Evolutionary conservation across 2,797 vertebrate genomes (phyloP), one percentile per base, ranked within the genome.

Genomic region (Nannoperca australis): DNA sequence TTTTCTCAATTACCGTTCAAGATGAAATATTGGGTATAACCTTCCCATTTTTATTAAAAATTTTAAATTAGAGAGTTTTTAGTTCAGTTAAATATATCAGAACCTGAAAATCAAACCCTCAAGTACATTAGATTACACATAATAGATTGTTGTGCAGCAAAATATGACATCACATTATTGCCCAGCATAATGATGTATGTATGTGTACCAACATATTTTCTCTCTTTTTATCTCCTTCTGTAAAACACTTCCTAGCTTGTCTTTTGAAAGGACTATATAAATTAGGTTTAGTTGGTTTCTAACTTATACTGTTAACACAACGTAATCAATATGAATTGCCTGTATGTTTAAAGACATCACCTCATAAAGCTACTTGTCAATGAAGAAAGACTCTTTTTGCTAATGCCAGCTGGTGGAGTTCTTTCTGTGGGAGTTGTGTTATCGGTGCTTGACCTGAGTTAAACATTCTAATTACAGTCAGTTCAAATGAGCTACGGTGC

Each of bases 391-490:
- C 15, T 47, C 18, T 38, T 56, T 72, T n/a, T 68, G 17, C 24
- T 42, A 20, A 44, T 30, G 34, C 24, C 32, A 56, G 51, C 32
- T 44, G 34, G 22, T 34, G n/a, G 42, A 89, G 32, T 45, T 63
- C 20, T 30, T 32, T 45, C 81, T 84, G 91, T 85, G 76, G 88
- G 88, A 92, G 88, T 88, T 82, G 78, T 71, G 83, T 89, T 89
- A 77, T 90, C 85, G 78, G 85, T 77, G 88, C 93, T 93, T 96
- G 94, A 95, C 92, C 93, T 18, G 56, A 79, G 89, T 94, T 95
- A 95, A 96, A 90, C 92, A 95, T 94, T 95, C 92, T 94, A 91
- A 94, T 93, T 95, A 93, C 82, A 85, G 82, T 91, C 87, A 88
- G 90, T 95, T 93, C 91, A 94, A 92, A 94, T 94, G 70, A 73